Conservation (phyloP, 2,888 invertebrate genomes). For the Idaea dimidiata region DNA sequence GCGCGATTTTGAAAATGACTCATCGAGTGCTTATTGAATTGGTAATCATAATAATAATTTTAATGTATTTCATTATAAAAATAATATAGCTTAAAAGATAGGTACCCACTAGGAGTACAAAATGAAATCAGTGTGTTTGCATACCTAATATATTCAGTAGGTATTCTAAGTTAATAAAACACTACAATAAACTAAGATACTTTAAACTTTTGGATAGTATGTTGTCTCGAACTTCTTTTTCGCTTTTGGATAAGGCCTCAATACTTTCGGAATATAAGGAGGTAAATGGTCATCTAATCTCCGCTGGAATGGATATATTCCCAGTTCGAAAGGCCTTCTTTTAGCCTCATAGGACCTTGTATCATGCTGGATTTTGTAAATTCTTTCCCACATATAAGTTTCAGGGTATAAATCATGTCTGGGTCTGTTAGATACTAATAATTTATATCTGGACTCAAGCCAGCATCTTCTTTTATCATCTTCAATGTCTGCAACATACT, state of each 20-base stretch:
- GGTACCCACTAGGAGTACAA: not conserved
- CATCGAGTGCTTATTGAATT: too few species aligned
- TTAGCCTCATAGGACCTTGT: slow-evolving; percentile 85
- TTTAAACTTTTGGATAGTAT: slow-evolving; percentile 83
- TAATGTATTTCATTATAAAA: too few species aligned
- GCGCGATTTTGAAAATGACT: too few species aligned
- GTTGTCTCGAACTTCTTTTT: slow-evolving; percentile 84
- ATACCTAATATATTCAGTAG: slow-evolving; percentile 6
- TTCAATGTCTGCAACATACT: slow-evolving; percentile 84
- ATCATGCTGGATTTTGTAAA: slow-evolving; percentile 87
- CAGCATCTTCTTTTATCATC: slow-evolving; percentile 85
- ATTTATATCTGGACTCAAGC: slow-evolving; percentile 85
- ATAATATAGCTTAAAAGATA: not conserved
- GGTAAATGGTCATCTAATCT: slow-evolving; percentile 84
- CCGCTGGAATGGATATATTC: slow-evolving; percentile 81
- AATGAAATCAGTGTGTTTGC: not conserved
- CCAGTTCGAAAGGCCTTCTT: slow-evolving; percentile 85
- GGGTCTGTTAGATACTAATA: slow-evolving; percentile 85
- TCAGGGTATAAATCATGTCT: slow-evolving; percentile 84
- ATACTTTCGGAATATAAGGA: slow-evolving; percentile 84
- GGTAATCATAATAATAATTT: too few species aligned
- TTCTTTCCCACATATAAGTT: slow-evolving; percentile 89
- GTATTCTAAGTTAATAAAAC: slow-evolving; percentile 20
- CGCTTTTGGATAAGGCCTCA: slow-evolving; percentile 82
- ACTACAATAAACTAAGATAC: slow-evolving; percentile 7